A percentile compares a stretch with the other conserved stretches of the same genome.
These are phyloP conservation scores for Stenchaetothrips biformis DNA, from an alignment of 2,888 invertebrate species.

Conservation along the genomic window DNA sequence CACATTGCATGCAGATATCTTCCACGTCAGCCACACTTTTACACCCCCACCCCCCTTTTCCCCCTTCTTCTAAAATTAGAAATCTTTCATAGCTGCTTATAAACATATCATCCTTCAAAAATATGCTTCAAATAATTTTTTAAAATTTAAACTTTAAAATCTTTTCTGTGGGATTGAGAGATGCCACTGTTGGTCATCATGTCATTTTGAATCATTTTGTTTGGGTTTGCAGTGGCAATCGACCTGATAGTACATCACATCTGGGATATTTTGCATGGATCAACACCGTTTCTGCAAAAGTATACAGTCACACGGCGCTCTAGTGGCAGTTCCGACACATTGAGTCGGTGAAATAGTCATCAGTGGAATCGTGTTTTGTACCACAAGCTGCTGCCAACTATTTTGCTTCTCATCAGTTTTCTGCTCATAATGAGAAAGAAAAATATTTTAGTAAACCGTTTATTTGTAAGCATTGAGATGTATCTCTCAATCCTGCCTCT, in stretches of 20 bases:
- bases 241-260: constrained; percentile 99
- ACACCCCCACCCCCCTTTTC: no score
- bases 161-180: constrained; percentile 2
- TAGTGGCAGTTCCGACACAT: constrained; percentile 35
- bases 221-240: constrained; percentile 92
- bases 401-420: neutral
- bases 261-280: constrained; percentile 80
- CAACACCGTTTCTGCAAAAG: constrained; percentile 33
- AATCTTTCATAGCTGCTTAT: neutral
- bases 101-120: neutral
- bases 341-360: constrained; percentile 31
- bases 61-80: no score
- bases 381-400: constrained; percentile 1
- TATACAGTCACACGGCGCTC: constrained; percentile 31
- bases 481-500: constrained; percentile 12
- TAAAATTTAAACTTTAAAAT: neutral
- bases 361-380: constrained; percentile 2
- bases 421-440: neutral
- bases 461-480: neutral
- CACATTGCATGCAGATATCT: neutral
- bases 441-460: neutral
- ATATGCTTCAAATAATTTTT: neutral
- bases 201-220: constrained; percentile 42
- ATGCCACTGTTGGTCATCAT: constrained; percentile 24
- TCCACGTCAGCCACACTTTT: neutral